Base-by-base conservation (phyloP, 2,797 vertebrate genomes). In the Erpetoichthys calabaricus region DNA sequence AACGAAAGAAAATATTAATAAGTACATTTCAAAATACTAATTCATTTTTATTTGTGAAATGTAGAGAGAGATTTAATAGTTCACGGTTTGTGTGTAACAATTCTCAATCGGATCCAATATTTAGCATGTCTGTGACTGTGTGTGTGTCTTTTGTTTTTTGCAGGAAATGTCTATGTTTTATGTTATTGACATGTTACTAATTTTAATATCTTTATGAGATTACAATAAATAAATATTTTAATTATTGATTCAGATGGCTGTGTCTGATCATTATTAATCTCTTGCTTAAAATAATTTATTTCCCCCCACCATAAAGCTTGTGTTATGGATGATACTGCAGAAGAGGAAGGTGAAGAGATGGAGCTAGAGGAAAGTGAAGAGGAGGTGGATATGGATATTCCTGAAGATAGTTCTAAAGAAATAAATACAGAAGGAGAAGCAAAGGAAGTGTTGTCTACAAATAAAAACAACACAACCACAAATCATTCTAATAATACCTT, bases 371-470 rank as follows among this genome's bases (percentile, higher is more conserved):
- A 53, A 3, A 77, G 77, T 8, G 70, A 80, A 3, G 60, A 62
- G 0, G 82, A 86, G 7, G 65, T 78, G 52, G 74, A 68, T 5
- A 81, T 81, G 75, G 81, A 82, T 59, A 57, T 73, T 75, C 76
- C 25, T 25, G 25, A 25, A 25, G 25, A 25, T 25, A 25, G 25
- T 25, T 25, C 25, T 25, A 25, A 25, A 25, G 25, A 25, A 25
- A 25, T 25, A 25, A 25, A 25, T 25, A 25, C 25, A 0, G 4
- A 44, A 10, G 44, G 1, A 50, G 9, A 6, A 45, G 1, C 4
- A 4, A 41, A 25, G 44, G 4, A 5, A 25, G 25, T 25, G 25
- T 25, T 25, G 25, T 25, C 25, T 25, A 25, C 25, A 25, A 52
- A 25, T 25, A 25, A 59, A 25, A 25, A 25, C 25, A 25, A 25